phyloP scores from a whole-genome alignment of 2,113 vertebrate genomes.

The Hippolais icterina region DNA sequence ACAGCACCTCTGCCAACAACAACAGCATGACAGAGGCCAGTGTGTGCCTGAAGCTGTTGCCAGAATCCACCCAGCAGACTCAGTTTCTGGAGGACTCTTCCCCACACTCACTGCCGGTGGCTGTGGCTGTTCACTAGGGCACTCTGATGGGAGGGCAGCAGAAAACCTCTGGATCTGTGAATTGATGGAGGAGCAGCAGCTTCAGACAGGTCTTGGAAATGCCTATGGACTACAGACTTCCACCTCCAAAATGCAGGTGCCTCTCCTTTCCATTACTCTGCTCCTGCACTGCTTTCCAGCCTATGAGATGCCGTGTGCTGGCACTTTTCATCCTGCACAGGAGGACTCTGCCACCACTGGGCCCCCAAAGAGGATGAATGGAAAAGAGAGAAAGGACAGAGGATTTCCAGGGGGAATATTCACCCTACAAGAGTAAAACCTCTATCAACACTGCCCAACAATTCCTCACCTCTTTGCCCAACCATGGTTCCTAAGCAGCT shows the following conservation, averaged over 20 bases:
- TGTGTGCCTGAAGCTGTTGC: constrained; percentile 71
- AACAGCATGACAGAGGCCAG: constrained; percentile 69
- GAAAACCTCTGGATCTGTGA: not conserved
- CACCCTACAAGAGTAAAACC: not conserved
- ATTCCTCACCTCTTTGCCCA: not conserved
- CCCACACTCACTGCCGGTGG: constrained; percentile 52
- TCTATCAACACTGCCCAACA: not conserved
- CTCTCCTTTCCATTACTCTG: not conserved
- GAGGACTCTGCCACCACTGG: not conserved
- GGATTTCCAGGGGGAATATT: not conserved
- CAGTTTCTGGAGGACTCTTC: constrained; percentile 63
- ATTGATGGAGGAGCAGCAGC: not conserved
- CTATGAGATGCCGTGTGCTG: not conserved
- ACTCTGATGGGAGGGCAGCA: not conserved
- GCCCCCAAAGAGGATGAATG: not conserved
- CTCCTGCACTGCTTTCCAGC: not conserved
- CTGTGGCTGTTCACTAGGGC: constrained; percentile 56
- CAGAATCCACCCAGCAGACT: constrained; percentile 72
- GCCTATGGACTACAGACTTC: not conserved
- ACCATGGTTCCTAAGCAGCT: not conserved
- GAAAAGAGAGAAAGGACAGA: not conserved
- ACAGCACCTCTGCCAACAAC: constrained; percentile 67
- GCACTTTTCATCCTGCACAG: not conserved
- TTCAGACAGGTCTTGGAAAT: not conserved
- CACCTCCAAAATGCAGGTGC: not conserved